Evolutionary conservation across 2,113 vertebrate genomes (phyloP).

Genomic region (Lepus americanus): DNA sequence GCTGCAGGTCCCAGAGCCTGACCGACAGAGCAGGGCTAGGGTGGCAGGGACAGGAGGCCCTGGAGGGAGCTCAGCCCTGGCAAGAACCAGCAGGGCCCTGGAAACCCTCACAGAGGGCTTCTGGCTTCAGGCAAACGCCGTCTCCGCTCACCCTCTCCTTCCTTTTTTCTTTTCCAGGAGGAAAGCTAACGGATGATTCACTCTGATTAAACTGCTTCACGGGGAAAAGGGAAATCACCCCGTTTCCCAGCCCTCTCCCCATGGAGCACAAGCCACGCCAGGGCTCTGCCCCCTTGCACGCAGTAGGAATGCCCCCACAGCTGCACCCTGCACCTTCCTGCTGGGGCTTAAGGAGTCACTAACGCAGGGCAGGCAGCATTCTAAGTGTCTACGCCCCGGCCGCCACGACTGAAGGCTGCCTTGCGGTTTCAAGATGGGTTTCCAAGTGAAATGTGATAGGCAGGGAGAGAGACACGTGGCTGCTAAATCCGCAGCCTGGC

Average conservation of each 20-base stretch:
- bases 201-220: constrained; percentile 37
- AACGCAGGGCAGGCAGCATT: not conserved
- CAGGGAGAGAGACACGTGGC: not conserved
- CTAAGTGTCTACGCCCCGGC: not conserved
- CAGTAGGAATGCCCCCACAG: constrained; percentile 7
- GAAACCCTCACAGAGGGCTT: not conserved
- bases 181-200: constrained; percentile 64
- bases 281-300: not conserved
- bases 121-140: constrained; percentile 52
- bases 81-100: not conserved
- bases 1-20: not conserved
- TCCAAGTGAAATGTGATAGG: constrained; percentile 50
- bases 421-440: constrained; percentile 44
- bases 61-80: not conserved
- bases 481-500: not conserved
- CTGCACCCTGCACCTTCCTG: not conserved
- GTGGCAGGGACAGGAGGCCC: not conserved
- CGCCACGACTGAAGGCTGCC: not conserved
- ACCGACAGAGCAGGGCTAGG: not conserved
- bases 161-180: constrained; percentile 40
- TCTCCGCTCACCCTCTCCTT: not conserved
- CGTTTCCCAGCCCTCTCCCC: not conserved
- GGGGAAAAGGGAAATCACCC: constrained; percentile 48
- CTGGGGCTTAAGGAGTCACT: constrained; percentile 6
- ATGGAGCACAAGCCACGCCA: not conserved